Evolutionary conservation across 1,140 invertebrate genomes (phyloP), one percentile per base, ranked within the genome.

Genomic region (Chironomus tepperi): DNA sequence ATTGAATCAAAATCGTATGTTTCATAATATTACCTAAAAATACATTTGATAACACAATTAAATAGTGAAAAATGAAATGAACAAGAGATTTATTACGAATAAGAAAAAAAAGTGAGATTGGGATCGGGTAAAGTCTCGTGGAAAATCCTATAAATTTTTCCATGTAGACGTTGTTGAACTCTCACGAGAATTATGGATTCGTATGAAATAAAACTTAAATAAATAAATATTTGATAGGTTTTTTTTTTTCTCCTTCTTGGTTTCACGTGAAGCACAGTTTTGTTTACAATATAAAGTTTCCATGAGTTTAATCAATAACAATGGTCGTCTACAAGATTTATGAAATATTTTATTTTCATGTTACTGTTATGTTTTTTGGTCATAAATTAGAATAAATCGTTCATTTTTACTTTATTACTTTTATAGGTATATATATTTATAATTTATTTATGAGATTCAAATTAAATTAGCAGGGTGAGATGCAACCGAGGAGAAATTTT

Each of bases 141-240:
- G 47, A 57, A 57, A 57, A 57, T 12, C n/a, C 24, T 34, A 34
- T 57, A n/a, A 57, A 57, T 57, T n/a, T n/a, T 57, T 57, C 47
- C 24, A 2, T 34, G 2, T 34, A 34, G 24, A 34, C 24, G 24
- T 34, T 34, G 24, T 34, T 34, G 24, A 34, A n/a, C 47, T 57
- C 47, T 57, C 47, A n/a, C n/a, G 47, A 57, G 47, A 57, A 57
- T 57, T 57, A 34, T 34, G 24, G 24, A 34, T 34, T 34, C 24
- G 24, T 34, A 34, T 34, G 5, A 57, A 57, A 57, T 57, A 57
- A 57, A 57, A n/a, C 47, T 57, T 57, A 57, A 57, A 57, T 57
- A 57, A 57, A 57, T 57, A 57, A 57, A 57, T 57, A 57, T 57
- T 57, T 57, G 47, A 57, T 57, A 57, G 47, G n/a, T 12, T 57